phyloP scores from a whole-genome alignment of 2,113 vertebrate genomes.

The Scytalopus superciliaris region DNA sequence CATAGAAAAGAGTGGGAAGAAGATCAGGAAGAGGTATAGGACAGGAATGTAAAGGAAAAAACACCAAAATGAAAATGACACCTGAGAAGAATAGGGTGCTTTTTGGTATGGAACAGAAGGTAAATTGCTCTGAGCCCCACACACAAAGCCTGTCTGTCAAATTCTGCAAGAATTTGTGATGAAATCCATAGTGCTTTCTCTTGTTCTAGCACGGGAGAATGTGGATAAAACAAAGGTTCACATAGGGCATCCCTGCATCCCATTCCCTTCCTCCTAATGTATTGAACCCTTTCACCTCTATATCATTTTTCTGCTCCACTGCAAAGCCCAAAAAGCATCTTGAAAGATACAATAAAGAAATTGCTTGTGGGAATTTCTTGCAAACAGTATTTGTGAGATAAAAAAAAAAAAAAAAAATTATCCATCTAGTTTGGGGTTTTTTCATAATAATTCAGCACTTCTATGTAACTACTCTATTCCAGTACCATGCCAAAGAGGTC shows the following conservation, averaged over 20 bases:
- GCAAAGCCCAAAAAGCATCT: background rate
- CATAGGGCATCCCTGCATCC: background rate
- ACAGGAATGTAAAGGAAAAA: background rate
- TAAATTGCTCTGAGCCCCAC: background rate
- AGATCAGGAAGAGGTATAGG: background rate
- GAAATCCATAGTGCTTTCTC: background rate
- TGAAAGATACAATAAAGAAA: background rate
- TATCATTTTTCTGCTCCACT: background rate
- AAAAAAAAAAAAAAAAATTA: background rate
- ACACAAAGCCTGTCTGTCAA: background rate
- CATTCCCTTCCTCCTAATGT: background rate
- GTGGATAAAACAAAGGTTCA: background rate
- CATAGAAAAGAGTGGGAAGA: background rate
- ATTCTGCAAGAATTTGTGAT: background rate
- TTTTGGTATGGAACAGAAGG: background rate
- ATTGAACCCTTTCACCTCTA: accelerated
- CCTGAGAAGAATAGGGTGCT: background rate
- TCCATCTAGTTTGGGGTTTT: background rate
- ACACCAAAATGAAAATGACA: background rate
- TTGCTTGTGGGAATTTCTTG: background rate
- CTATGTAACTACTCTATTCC: background rate
- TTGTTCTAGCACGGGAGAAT: background rate
- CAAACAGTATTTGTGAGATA: background rate
- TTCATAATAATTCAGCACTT: background rate
- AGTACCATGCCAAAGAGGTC: background rate